Conservation (phyloP, 1,140 invertebrate species). For the Drosophila parabipectinata region DNA sequence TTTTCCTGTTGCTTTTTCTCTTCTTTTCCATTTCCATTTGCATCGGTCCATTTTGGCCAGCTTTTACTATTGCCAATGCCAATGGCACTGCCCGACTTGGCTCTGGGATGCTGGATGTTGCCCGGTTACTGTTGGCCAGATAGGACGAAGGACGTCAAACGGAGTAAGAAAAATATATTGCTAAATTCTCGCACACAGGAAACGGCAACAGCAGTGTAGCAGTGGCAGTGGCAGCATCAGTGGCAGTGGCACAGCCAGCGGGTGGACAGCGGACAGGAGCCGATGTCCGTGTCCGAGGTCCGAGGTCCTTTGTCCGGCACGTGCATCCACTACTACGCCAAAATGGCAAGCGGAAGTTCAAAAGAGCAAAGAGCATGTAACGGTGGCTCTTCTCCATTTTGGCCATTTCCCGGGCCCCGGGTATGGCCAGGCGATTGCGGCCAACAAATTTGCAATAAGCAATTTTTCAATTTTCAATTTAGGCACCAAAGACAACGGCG, state of each 20-base stretch:
- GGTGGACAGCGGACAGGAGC: constrained; percentile 41
- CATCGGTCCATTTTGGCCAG: not conserved
- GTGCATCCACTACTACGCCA: constrained; percentile 55
- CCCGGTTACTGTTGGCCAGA: constrained; percentile 45
- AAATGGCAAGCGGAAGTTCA: constrained; percentile 76
- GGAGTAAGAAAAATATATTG: constrained; percentile 76
- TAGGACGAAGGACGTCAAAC: constrained; percentile 56
- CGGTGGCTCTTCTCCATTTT: constrained; percentile 33
- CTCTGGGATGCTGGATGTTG: constrained; percentile 4
- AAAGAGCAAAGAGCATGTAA: constrained; percentile 77
- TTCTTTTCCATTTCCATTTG: not conserved
- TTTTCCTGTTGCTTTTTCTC: constrained; percentile 44
- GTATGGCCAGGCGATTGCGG: constrained; percentile 74
- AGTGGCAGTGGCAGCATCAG: constrained; percentile 31
- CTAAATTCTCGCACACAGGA: constrained; percentile 72
- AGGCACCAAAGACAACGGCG: constrained; percentile 55
- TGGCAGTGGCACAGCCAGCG: constrained; percentile 28
- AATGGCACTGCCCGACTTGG: constrained; percentile 25
- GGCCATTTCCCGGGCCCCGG: constrained; percentile 5
- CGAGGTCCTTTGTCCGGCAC: constrained; percentile 49
- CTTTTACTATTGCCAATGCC: not conserved
- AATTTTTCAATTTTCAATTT: constrained; percentile 83
- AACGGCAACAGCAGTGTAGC: constrained; percentile 38
- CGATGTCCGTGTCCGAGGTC: constrained; percentile 19
- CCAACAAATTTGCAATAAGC: constrained; percentile 80